These are phyloP conservation scores for Tiaroga cobitis DNA, from an alignment of 2,797 vertebrate species.

Conservation along the genomic window DNA sequence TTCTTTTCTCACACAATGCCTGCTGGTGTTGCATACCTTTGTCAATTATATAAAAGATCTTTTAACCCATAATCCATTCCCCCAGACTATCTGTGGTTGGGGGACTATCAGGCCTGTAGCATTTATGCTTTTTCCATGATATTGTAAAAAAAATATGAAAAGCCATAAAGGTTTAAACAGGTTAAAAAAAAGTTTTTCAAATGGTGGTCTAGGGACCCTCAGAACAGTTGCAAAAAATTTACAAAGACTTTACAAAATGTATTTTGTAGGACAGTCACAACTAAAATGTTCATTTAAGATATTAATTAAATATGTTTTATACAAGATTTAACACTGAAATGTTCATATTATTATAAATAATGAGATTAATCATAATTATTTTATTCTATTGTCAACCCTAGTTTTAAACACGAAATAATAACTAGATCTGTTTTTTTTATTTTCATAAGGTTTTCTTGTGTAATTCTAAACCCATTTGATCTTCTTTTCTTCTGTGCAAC, in stretches of 20 bases:
- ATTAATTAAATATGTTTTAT: background rate
- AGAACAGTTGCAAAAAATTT: background rate
- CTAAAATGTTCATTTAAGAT: too few relatives aligned
- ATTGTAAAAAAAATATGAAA: background rate
- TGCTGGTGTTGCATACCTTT: background rate
- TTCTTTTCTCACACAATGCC: background rate
- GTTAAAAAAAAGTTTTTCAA: too few relatives aligned
- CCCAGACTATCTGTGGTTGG: background rate
- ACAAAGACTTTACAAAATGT: background rate
- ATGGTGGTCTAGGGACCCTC: background rate
- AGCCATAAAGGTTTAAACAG: background rate
- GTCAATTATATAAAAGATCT: background rate
- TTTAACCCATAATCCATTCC: background rate
- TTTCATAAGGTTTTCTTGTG: background rate
- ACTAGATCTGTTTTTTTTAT: background rate
- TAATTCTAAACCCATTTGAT: background rate
- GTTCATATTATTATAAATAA: too few relatives aligned
- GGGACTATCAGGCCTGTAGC: background rate
- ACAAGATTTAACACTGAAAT: background rate
- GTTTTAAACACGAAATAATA: background rate
- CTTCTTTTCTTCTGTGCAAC: background rate
- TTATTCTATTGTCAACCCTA: background rate
- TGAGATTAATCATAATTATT: background rate
- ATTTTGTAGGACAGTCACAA: background rate
- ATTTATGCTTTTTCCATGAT: background rate